Evolutionary conservation across 2,888 invertebrate species (phyloP).

Genomic region (Gastracanthus pulcherrimus): DNA sequence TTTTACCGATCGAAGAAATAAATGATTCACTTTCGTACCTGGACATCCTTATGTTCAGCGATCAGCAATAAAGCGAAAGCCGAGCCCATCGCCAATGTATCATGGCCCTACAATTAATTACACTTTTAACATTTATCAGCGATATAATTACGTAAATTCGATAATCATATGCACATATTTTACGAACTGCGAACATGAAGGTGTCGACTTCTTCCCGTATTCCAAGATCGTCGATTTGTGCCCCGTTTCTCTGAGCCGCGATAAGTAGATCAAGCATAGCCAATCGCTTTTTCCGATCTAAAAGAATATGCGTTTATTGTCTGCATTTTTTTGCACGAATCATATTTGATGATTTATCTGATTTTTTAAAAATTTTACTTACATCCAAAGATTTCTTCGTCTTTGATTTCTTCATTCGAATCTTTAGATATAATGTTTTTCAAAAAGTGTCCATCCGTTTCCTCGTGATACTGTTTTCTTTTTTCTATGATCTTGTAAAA

Average conservation of each 20-base stretch:
- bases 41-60: slow-evolving; percentile 77
- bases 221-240: slow-evolving; percentile 65
- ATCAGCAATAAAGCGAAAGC: slow-evolving; percentile 79
- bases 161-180: too few relatives aligned
- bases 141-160: too few relatives aligned
- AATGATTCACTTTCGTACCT: too few relatives aligned
- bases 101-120: too few relatives aligned
- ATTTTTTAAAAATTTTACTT: background rate
- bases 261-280: slow-evolving; percentile 71
- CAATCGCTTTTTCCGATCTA: slow-evolving; percentile 61
- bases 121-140: too few relatives aligned
- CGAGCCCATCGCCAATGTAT: slow-evolving; percentile 81
- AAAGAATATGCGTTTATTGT: background rate
- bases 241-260: slow-evolving; percentile 61
- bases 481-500: slow-evolving; percentile 69
- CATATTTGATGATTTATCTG: too few relatives aligned
- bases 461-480: slow-evolving; percentile 64
- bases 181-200: slow-evolving; percentile 56
- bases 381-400: background rate
- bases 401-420: background rate
- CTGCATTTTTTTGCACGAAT: too few relatives aligned
- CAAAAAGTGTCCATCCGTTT: slow-evolving; percentile 52
- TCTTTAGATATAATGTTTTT: slow-evolving; percentile 19
- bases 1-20: too few relatives aligned
- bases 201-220: slow-evolving; percentile 73